Evolutionary conservation across 2,113 vertebrate genomes (phyloP), one percentile per base, ranked within the genome.

Genomic region (Himantopus leucocephalus): DNA sequence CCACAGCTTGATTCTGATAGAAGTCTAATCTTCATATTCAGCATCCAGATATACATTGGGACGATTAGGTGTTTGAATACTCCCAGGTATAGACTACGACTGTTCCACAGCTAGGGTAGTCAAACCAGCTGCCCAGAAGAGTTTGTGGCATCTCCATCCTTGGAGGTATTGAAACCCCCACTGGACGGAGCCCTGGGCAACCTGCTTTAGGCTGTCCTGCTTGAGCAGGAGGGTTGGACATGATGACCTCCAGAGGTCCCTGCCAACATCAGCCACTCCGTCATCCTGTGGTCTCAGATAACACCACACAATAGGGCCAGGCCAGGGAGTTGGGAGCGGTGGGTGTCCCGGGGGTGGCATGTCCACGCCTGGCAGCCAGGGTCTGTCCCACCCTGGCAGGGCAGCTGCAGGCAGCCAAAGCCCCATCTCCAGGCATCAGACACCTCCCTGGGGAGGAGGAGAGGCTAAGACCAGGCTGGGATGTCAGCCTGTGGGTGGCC

Each of bases 321-420:
- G 8, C 19, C 45, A 7, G 13, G 26, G n/a, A 56, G 29, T 9
- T 7, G 26, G 29, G 26, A 64, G 19, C 0, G 1, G 8, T 6
- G 0, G 6, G 22, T 0, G 5, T 41, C 24, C 62, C 7, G 3
- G 6, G 14, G 8, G 21, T 2, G 3, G 41, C 27, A 74, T 34
- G 22, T 3, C 21, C 1, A 13, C 12, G 23, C 22, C 5, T 50
- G 48, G 48, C 48, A 50, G 48, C 48, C 48, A 50, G 10, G 3
- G 12, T 23, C 48, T 12, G 22, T 50, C 48, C 48, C 48, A 50
- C 22, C 48, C 23, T 50, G 23, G 48, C 22, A 50, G 48, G 48
- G 48, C 22, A 50, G 48, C 48, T 22, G 4, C 12, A 12, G 48
- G 48, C 48, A 50, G 48, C 22, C 22, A 23, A 50, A 50, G 23